Percentiles rank a stretch among this genome's conserved stretches.
Evolutionary conservation across 2,797 vertebrate genomes (phyloP).

Genomic region (Notolabrus celidotus): DNA sequence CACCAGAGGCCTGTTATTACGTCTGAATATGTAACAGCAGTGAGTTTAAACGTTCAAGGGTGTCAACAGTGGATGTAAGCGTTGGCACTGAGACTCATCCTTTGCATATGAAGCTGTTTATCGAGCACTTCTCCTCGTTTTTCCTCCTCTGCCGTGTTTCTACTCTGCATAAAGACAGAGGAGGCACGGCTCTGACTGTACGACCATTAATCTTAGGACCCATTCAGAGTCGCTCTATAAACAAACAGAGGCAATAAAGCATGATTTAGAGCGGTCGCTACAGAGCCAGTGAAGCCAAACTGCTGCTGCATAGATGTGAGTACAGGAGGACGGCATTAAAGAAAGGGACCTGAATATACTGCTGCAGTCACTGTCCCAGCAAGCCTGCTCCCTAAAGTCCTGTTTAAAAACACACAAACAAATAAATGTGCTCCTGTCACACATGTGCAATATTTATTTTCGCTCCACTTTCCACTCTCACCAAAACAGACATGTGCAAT

Average conservation of each 20-base stretch:
- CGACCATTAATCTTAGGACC: neutral
- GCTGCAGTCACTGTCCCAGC: too few species aligned
- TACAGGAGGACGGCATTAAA: too few species aligned
- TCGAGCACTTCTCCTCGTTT: neutral
- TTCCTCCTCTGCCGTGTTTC: neutral
- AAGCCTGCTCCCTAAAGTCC: too few species aligned
- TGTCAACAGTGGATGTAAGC: neutral
- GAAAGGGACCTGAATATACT: too few species aligned
- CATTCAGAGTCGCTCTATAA: neutral
- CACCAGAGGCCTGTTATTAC: too few species aligned
- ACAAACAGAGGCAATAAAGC: conserved; percentile 9
- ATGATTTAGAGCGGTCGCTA: neutral
- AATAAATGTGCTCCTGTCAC: too few species aligned
- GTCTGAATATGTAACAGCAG: neutral
- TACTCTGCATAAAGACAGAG: neutral
- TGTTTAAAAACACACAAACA: too few species aligned
- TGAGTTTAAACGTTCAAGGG: neutral
- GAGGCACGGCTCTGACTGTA: neutral
- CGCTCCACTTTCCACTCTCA: too few species aligned
- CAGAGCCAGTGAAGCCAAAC: neutral
- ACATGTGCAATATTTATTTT: too few species aligned
- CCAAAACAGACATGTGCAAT: too few species aligned
- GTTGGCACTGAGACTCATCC: neutral
- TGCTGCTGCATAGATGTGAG: neutral
- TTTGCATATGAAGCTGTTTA: neutral